Conservation (phyloP, 1,140 invertebrate species). For the Wiebesia pumilae region DNA sequence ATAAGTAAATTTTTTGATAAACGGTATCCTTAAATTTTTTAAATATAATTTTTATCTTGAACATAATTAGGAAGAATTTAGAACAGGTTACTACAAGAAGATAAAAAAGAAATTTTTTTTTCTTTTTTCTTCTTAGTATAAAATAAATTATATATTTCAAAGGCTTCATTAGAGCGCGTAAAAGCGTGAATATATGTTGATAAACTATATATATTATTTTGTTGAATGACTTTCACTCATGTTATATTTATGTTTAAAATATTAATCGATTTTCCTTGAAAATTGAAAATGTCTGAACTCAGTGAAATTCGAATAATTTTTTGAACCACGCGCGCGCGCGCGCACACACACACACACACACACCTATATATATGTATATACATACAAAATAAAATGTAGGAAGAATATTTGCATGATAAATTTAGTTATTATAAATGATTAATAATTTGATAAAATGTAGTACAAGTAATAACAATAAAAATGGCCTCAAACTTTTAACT, state of each 20-base stretch:
- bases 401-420: conserved; percentile 41
- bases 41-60: conserved; percentile 11
- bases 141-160: conserved; percentile 37
- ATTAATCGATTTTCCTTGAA: conserved; percentile 38
- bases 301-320: conserved; percentile 31
- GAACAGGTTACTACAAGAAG: background rate
- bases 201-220: conserved; percentile 41
- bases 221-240: conserved; percentile 40
- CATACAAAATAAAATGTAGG: conserved; percentile 17
- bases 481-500: background rate
- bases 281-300: background rate
- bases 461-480: background rate
- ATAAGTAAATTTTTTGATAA: conserved; percentile 14
- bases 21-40: conserved; percentile 17
- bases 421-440: conserved; percentile 21
- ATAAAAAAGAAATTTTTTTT: background rate
- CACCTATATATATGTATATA: conserved; percentile 11
- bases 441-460: background rate
- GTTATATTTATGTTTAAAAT: conserved; percentile 48
- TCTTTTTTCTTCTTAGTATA: conserved; percentile 33
- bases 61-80: conserved; percentile 34
- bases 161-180: conserved; percentile 25
- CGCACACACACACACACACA: no score
- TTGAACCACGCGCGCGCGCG: background rate
- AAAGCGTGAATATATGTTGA: conserved; percentile 40